Conservation (phyloP, 2,113 vertebrate species). For the Puffinus mauretanicus region DNA sequence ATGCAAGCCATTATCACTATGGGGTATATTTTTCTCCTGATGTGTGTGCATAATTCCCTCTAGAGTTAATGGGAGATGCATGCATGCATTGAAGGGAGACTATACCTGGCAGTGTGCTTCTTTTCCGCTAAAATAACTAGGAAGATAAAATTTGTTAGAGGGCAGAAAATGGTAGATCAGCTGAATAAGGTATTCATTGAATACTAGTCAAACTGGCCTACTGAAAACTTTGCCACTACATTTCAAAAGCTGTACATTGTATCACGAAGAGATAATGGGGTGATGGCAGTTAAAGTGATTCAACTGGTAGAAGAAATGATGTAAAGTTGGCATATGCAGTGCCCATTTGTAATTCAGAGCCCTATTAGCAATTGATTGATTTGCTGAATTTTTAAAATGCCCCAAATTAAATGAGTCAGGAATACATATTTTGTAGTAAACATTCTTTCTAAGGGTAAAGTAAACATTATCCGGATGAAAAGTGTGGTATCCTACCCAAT, state of each 20-base stretch:
- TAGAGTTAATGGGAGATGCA: conserved; percentile 61
- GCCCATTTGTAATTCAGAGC: not conserved
- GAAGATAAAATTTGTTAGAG: not conserved
- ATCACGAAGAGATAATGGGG: not conserved
- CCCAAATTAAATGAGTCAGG: not conserved
- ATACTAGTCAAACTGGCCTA: not conserved
- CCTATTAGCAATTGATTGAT: not conserved
- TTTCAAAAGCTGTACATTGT: not conserved
- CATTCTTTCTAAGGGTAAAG: not conserved
- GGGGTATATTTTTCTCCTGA: conserved; percentile 69
- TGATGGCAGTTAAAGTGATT: not conserved
- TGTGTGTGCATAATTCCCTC: conserved; percentile 65
- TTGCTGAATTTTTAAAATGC: not conserved
- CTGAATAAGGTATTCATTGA: not conserved
- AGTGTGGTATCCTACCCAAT: not conserved
- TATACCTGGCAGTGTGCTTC: conserved; percentile 4
- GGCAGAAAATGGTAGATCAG: not conserved
- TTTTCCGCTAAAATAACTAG: not conserved
- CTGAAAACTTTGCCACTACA: not conserved
- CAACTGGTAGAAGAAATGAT: not conserved
- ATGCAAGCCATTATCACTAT: conserved; percentile 70
- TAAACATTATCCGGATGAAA: not conserved
- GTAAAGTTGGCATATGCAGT: not conserved
- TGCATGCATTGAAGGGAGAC: conserved; percentile 35
- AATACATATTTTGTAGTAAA: not conserved